These are phyloP conservation scores for Archips crataeganus DNA, from an alignment of 2,888 invertebrate species.

Conservation along the genomic window DNA sequence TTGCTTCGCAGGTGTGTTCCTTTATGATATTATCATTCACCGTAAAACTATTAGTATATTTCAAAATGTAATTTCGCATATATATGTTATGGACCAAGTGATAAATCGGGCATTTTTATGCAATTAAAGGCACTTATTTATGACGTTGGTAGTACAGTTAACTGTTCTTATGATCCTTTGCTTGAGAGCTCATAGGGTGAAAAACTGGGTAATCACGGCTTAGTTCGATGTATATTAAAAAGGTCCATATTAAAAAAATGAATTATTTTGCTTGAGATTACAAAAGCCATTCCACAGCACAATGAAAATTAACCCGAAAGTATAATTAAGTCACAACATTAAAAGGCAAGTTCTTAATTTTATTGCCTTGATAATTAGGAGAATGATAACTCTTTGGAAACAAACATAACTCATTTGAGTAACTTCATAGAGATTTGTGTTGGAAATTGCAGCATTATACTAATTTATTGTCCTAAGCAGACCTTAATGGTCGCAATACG, in stretches of 20 bases:
- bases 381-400: constrained; percentile 80
- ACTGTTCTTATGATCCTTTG: no score
- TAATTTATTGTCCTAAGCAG: constrained; percentile 82
- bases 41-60: no score
- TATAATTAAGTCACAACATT: constrained; percentile 66
- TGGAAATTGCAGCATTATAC: constrained; percentile 82
- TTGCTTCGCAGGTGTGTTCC: no score
- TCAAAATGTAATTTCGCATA: no score
- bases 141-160: no score
- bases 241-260: no score
- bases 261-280: background rate
- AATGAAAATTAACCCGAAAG: constrained; percentile 57
- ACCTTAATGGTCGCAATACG: constrained; percentile 73
- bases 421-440: constrained; percentile 78
- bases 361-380: constrained; percentile 75
- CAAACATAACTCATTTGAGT: constrained; percentile 77
- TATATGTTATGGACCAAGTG: no score
- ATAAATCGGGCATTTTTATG: no score
- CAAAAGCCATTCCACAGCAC: background rate
- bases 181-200: no score
- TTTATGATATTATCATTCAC: no score
- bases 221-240: background rate
- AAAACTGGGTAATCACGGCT: no score
- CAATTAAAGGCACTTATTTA: no score
- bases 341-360: constrained; percentile 71